Evolutionary conservation across 2,888 invertebrate genomes (phyloP), one percentile per base, ranked within the genome.

Genomic region (Clanis bilineata): DNA sequence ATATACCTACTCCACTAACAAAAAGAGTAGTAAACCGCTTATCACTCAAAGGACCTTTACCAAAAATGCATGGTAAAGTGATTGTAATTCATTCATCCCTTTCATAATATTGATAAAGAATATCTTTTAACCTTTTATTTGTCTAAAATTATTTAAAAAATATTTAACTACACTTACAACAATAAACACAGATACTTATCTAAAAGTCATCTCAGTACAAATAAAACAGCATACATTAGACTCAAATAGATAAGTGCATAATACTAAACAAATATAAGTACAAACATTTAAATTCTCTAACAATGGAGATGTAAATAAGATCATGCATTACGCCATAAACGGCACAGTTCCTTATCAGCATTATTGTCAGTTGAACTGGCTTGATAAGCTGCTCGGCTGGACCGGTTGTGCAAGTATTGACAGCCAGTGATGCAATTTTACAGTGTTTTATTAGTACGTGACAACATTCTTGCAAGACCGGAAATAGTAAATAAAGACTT

Each of bases 301-400:
- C 51, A 51, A 51, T 51, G 10, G 51, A 32, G 28, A 10, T 18
- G 51, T 32, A 32, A 51, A 51, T 28, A 10, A 32, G 51, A 51
- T n/a, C 41, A 43, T 21, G 41, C 15, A 18, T 32, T 51, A 28
- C 51, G 51, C 51, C 51, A 51, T 51, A 10, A 9, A 18, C 51
- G 32, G 9, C 51, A 32, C 38, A 58, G 47, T 25, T 39, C 21
- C 44, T 15, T 56, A 28, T 54, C 41, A 22, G 32, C 18, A 9
- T n/a, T 51, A 51, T 51, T 51, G 51, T 47, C 47, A 28, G 25
- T 32, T 28, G 25, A 23, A 45, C 6, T 32, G 32, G 44, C 22
- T 18, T 51, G 51, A 51, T 51, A 32, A 51, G 7, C 7, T 9
- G 12, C 44, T 22, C 7, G 7, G 12, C 44, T 22, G 23, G 25